phyloP scores from a whole-genome alignment of 2,113 vertebrate species.

The Planiliza haematocheilus region DNA sequence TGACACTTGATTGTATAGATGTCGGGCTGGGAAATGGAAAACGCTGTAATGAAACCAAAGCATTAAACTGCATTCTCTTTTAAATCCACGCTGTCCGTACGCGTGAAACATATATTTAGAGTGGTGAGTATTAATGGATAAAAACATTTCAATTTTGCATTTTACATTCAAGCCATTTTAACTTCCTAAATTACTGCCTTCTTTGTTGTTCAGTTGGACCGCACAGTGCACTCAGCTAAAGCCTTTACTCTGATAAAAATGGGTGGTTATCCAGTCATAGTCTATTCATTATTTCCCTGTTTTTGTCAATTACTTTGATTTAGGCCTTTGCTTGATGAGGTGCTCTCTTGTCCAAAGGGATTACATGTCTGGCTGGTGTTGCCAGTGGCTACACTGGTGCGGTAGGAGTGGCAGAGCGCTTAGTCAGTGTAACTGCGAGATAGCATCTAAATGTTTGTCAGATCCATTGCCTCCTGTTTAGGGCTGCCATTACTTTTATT shows the following conservation, averaged over 20 bases:
- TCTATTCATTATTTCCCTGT: conserved; percentile 70
- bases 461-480: conserved; percentile 79
- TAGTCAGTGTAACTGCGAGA: conserved; percentile 81
- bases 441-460: conserved; percentile 87
- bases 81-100: background rate
- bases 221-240: background rate
- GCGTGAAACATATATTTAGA: background rate
- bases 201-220: conserved; percentile 3
- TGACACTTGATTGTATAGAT: conserved; percentile 29
- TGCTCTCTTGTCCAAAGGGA: conserved; percentile 80
- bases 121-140: background rate
- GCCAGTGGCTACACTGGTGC: conserved; percentile 78
- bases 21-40: background rate
- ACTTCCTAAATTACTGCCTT: conserved; percentile 1
- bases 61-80: background rate
- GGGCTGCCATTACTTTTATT: conserved; percentile 80
- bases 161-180: background rate
- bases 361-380: conserved; percentile 83
- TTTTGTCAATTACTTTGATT: conserved; percentile 86
- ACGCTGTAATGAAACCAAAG: background rate
- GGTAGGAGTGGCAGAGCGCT: conserved; percentile 69
- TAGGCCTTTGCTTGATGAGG: conserved; percentile 80
- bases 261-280: conserved; percentile 35
- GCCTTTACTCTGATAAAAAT: conserved; percentile 33
- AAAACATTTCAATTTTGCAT: background rate